phyloP scores from a whole-genome alignment of 1,140 invertebrate species.

The Drosophila obscura region DNA sequence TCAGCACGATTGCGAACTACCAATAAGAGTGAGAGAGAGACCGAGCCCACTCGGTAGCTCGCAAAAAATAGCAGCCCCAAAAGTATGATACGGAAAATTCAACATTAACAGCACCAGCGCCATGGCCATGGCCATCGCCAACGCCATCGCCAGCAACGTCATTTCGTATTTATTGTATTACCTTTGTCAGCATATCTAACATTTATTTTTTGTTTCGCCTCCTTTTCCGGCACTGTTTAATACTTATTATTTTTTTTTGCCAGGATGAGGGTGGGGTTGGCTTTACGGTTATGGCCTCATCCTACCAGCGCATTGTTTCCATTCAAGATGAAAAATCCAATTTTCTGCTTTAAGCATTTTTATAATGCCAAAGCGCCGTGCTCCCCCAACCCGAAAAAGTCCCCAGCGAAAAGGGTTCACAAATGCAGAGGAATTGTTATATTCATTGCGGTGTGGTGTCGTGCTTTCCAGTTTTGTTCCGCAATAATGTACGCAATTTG shows the following conservation, averaged over 20 bases:
- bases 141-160: constrained; percentile 48
- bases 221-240: constrained; percentile 68
- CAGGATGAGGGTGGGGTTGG: constrained; percentile 5
- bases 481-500: constrained; percentile 69
- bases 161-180: constrained; percentile 82
- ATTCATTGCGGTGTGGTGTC: not conserved
- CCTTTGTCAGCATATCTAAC: constrained; percentile 81
- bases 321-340: constrained; percentile 78
- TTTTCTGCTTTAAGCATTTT: constrained; percentile 76
- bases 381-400: constrained; percentile 5
- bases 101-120: constrained; percentile 62
- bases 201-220: constrained; percentile 63
- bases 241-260: constrained; percentile 80
- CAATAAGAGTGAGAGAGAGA: constrained; percentile 3
- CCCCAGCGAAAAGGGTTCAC: constrained; percentile 59
- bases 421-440: constrained; percentile 44
- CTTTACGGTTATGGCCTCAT: constrained; percentile 70
- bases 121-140: not conserved
- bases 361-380: constrained; percentile 52
- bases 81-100: constrained; percentile 73
- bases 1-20: constrained; percentile 43
- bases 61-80: constrained; percentile 26
- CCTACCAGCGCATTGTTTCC: constrained; percentile 45
- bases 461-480: constrained; percentile 39
- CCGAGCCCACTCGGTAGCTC: no score